Percentiles rank a stretch among this genome's conserved stretches.
phyloP scores from a whole-genome alignment of 2,888 invertebrate genomes.

The Hololepta plana region DNA sequence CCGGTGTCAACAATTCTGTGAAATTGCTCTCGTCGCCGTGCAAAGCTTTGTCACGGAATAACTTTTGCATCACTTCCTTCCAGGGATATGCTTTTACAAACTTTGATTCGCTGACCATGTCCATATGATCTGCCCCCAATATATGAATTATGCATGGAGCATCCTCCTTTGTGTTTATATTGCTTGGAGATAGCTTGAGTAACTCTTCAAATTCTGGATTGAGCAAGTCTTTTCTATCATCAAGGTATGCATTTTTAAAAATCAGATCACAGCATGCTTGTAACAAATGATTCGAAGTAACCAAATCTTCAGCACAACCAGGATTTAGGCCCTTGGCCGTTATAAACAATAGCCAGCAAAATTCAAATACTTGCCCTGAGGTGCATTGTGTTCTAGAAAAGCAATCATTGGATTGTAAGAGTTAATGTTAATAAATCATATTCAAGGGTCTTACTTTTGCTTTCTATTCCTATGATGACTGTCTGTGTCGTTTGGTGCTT shows the following conservation, averaged over 20 bases:
- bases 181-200: conserved; percentile 8
- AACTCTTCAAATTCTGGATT: conserved; percentile 66
- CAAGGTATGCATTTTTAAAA: conserved; percentile 69
- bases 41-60: conserved; percentile 57
- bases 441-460: conserved; percentile 33
- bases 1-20: conserved; percentile 57
- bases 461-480: conserved; percentile 37
- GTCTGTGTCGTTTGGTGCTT: conserved; percentile 41
- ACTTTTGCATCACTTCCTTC: conserved; percentile 56
- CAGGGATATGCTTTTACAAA: conserved; percentile 80
- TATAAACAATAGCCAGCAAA: conserved; percentile 86
- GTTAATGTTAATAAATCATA: conserved; percentile 16
- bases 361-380: conserved; percentile 70
- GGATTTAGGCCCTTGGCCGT: conserved; percentile 77
- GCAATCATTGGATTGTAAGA: conserved; percentile 6
- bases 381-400: conserved; percentile 55
- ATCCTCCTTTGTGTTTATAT: too few relatives aligned
- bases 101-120: conserved; percentile 73
- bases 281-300: conserved; percentile 84
- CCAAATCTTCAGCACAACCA: conserved; percentile 76
- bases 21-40: conserved; percentile 53
- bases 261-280: conserved; percentile 83
- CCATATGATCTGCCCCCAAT: conserved; percentile 66
- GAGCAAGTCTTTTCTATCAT: conserved; percentile 67
- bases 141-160: conserved; percentile 69